These are phyloP conservation scores for Palythoa grandiflora DNA, from an alignment of 92 coral and sea anemone genomes.

Conservation along the genomic window DNA sequence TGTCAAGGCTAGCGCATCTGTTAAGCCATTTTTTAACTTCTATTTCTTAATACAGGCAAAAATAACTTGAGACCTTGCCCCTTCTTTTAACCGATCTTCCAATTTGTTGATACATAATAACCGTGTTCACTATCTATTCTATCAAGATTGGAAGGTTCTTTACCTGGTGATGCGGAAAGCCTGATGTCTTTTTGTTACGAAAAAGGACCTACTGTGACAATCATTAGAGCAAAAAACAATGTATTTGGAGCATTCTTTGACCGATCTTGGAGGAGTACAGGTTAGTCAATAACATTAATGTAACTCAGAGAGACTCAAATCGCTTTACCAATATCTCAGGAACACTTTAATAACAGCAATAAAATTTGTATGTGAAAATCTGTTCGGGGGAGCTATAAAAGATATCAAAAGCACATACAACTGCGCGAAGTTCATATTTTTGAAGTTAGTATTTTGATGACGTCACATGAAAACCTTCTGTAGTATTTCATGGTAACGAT, in stretches of 20 bases:
- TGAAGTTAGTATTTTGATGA: too few relatives aligned
- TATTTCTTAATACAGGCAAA: too few relatives aligned
- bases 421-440: too few relatives aligned
- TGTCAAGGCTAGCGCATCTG: too few relatives aligned
- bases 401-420: too few relatives aligned
- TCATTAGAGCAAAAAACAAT: conserved; percentile 20
- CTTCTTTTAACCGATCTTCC: too few relatives aligned
- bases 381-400: too few relatives aligned
- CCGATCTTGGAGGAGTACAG: neutral
- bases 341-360: neutral
- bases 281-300: conserved; percentile 8
- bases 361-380: too few relatives aligned
- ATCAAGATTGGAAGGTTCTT: conserved; percentile 1
- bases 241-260: conserved; percentile 40
- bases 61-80: too few relatives aligned
- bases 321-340: neutral
- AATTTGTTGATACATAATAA: neutral
- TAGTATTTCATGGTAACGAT: too few relatives aligned
- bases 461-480: too few relatives aligned
- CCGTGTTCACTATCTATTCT: neutral
- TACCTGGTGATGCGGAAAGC: neutral
- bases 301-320: neutral
- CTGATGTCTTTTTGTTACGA: neutral
- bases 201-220: conserved; percentile 27
- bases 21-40: too few relatives aligned